Base-by-base conservation (phyloP, 2,797 vertebrate genomes). In the Linurgus olivaceus region DNA sequence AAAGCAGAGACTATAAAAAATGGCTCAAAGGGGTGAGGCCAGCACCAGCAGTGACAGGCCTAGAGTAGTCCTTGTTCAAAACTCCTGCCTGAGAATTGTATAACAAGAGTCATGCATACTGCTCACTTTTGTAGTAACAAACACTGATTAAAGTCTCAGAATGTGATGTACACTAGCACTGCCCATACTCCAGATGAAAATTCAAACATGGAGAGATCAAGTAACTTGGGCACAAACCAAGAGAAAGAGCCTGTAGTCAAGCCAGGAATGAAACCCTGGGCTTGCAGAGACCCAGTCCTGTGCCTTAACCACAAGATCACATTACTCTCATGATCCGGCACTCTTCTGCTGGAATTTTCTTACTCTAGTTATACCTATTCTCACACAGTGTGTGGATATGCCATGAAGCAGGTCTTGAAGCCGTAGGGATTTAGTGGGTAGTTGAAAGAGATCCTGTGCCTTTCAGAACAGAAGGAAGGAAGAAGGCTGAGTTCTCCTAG, bases 401-500 rank as follows among this genome's bases (percentile, higher is more conserved):
- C 61, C 35, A 16, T 12, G n/a, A 78, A 63, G 17, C 51, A 77
- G 14, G n/a, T 82, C 68, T 70, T 54, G 68, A 82, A 63, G 78
- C 42, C 33, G 67, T 71, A 50, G 76, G 40, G 28, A 70, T 80
- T 91, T 61, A 68, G 8, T 1, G 1, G 9, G 24, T 31, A 73
- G 33, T 83, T 83, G 33, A 83, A 94, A 94, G 83, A 68, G 35
- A 75, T 75, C 54, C 50, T 76, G 74, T 79, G 37, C 44, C 51
- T 91, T 88, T 92, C 74, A 93, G 57, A 89, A 66, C 26, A 86
- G 68, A 80, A 96, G 87, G 84, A 94, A 94, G 84, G 93, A 93
- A 95, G 84, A 73, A 71, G 72, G 50, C 79, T 5, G 29, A 91
- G 47, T 74, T 93, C 67, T 93, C 81, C 83, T 81, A 47, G 93